Base-by-base conservation (phyloP, 1,140 invertebrate genomes). In the Bicyclus anynana region DNA sequence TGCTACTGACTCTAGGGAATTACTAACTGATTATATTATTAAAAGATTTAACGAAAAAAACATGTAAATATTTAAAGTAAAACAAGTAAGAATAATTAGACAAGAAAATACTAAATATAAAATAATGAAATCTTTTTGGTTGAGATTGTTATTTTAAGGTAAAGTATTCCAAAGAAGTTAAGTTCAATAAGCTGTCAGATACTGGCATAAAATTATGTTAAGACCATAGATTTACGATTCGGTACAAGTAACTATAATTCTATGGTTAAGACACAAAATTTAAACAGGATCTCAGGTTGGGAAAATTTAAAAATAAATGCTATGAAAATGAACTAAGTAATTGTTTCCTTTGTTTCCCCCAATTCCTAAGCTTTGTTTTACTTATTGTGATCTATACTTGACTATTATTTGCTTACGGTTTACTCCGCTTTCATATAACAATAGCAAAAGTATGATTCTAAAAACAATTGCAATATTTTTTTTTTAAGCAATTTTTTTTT, bases 11-110 rank as follows among this genome's bases (percentile, higher is more conserved):
- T 68, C 67, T 6, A 86, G 72, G 48, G 69, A 76, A 48, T 42
- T 81, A 16, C 72, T 86, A 0, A 82, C 74, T 0, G 67, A 74
- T 40, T 62, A 60, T 13, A 71, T 71, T 13, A 46, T 71, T 10
- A 35, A 56, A 37, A 48, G 57, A 42, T 33, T 71, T 1, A 59
- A 44, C n/a, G 29, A 33, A 33, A 10, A 2, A 29, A 29, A 29
- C 10, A 33, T 4, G 7, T 7, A 2, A 23, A 23, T 23, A n/a
- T n/a, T n/a, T n/a, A n/a, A n/a, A n/a, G n/a, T n/a, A n/a, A n/a
- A n/a, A 27, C 10, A 27, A 27, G 26, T 27, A 7, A 27, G 26
- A 27, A 7, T 5, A 27, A 5, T 4, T 9, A 33, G 10, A 33
- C 4, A 12, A 33, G 3, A 33, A 10, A 10, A 0, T 12, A 33